These are phyloP conservation scores for Sebastes glaucus DNA, from an alignment of 2,797 vertebrate genomes.

Conservation along the genomic window DNA sequence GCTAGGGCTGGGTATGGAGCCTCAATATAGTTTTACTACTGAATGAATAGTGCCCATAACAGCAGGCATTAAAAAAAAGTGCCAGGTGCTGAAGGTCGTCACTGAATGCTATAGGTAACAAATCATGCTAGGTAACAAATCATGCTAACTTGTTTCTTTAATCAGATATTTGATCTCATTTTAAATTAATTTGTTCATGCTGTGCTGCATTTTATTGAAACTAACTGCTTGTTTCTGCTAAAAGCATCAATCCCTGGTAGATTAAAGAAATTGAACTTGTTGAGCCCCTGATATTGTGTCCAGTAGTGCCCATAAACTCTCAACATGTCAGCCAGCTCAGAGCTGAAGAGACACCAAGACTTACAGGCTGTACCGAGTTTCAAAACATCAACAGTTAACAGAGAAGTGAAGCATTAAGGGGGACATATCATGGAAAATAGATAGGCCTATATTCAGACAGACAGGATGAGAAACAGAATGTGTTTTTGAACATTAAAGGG, in stretches of 20 bases:
- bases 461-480: no score
- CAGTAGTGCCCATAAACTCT: background rate
- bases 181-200: background rate
- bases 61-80: background rate
- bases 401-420: background rate
- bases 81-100: background rate
- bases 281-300: background rate
- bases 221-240: background rate
- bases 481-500: background rate
- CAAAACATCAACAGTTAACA: background rate
- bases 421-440: no score
- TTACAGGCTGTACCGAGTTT: background rate
- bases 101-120: background rate
- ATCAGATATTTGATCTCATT: background rate
- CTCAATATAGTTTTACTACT: conserved; percentile 5
- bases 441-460: no score
- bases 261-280: no score
- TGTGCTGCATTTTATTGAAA: background rate
- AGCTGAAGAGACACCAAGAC: background rate
- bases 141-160: background rate
- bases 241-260: background rate
- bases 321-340: background rate
- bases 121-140: background rate
- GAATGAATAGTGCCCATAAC: background rate
- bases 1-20: background rate